Evolutionary conservation across 2,797 vertebrate genomes (phyloP).

Genomic region (Anguilla marmorata): DNA sequence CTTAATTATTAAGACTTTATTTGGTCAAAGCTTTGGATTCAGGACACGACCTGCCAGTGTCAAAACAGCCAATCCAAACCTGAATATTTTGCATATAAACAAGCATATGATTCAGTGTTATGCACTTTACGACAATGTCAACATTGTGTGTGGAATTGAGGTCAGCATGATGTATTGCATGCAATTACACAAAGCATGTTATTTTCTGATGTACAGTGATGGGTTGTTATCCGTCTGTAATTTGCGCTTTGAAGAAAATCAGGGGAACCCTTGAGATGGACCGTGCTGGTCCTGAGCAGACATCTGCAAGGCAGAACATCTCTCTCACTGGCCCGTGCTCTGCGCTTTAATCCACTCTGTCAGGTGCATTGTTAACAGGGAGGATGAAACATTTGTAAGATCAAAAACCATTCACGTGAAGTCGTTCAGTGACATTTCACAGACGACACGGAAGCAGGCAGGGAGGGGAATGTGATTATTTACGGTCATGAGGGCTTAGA

Average conservation of each 20-base stretch:
- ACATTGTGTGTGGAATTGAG: not conserved
- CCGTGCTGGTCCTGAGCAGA: not conserved
- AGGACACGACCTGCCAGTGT: not conserved
- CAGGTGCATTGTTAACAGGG: not conserved
- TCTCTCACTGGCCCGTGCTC: not conserved
- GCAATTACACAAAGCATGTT: not conserved
- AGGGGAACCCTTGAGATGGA: not conserved
- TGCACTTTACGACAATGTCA: not conserved
- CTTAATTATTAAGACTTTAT: no score
- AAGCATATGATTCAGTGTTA: not conserved
- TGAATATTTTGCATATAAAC: not conserved
- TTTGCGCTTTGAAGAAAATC: not conserved
- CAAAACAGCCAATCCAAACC: not conserved
- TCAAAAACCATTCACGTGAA: constrained; percentile 25
- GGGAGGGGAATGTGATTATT: constrained; percentile 12
- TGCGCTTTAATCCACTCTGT: not conserved
- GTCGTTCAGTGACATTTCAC: constrained; percentile 18
- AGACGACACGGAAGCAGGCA: not conserved
- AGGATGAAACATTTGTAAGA: constrained; percentile 28
- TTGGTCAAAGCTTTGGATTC: not conserved
- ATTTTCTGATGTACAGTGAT: not conserved
- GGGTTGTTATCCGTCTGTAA: not conserved
- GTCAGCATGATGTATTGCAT: not conserved
- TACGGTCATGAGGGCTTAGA: not conserved
- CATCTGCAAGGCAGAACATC: not conserved